Base-by-base conservation (phyloP, 2,113 vertebrate genomes). In the Ploceus nigricollis region DNA sequence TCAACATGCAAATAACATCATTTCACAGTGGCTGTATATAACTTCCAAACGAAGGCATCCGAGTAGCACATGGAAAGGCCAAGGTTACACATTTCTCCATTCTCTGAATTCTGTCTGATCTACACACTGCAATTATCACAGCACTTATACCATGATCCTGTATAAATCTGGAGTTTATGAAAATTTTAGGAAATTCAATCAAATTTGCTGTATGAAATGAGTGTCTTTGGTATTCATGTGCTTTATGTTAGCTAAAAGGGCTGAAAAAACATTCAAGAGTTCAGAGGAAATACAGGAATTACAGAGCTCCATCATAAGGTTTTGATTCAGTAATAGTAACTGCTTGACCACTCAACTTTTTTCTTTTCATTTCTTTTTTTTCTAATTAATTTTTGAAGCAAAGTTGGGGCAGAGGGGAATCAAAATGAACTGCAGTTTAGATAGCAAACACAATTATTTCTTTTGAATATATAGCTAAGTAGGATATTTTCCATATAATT, bases 181-280 rank as follows among this genome's bases (percentile, higher is more conserved):
- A 87, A 78, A 83, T n/a, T 56, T 84, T 47, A 66, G 39, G 56
- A 63, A 77, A 64, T 61, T 85, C 48, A 57, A 53, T 45, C 20
- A 24, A 33, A 61, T 83, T 65, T 83, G 27, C 65, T 14, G 12
- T 48, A 79, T 89, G 37, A 86, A 54, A 70, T 30, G 5, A 81
- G 23, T 6, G 6, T 33, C 44, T 81, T 51, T 69, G 24, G 17
- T 75, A 73, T 63, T 81, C 77, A 87, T 30, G 37, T 91, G 69
- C 42, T 76, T 94, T 87, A 57, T 7, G 14, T 89, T 94, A 96
- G 44, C 87, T 65, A 58, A 69, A 89, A 92, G 11, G 9, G 47
- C 33, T 83, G 47, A 81, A 91, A 87, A 94, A 92, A 77, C 45
- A 61, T 71, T 94, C 80, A 79, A 51, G 48, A 96, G 56, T 92